Conservation (phyloP, 2,113 vertebrate genomes). For the Plestiodon gilberti region DNA sequence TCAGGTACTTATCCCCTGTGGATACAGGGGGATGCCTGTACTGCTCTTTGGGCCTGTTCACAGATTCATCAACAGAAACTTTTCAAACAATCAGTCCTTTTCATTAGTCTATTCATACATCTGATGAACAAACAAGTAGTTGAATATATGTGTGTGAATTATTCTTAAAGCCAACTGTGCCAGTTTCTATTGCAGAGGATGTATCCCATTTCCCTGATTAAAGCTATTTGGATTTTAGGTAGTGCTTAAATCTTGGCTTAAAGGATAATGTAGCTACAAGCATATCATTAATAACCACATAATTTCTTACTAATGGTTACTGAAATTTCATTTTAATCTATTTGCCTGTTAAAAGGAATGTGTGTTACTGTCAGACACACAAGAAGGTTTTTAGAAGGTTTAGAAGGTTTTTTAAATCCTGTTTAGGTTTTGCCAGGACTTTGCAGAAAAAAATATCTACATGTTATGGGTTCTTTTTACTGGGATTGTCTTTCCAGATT, state of each 20-base stretch:
- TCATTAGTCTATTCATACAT: background rate
- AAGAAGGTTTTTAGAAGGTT: too few species aligned
- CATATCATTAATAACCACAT: background rate
- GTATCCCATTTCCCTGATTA: background rate
- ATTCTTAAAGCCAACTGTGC: background rate
- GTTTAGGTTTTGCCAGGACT: background rate
- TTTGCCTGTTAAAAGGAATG: slow-evolving; percentile 5
- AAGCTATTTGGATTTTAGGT: background rate
- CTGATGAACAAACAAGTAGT: background rate
- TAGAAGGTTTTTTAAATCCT: slow-evolving; percentile 2
- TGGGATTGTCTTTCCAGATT: slow-evolving; percentile 76
- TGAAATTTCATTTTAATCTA: background rate
- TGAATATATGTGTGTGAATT: too few species aligned
- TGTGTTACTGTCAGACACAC: too few species aligned
- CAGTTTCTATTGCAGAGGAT: too few species aligned
- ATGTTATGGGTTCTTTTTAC: slow-evolving; percentile 48
- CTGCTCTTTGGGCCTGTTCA: background rate
- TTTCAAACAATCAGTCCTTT: background rate
- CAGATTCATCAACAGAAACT: too few species aligned
- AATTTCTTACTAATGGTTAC: background rate
- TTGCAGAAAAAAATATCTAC: background rate
- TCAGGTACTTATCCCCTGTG: too few species aligned
- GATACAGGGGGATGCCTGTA: too few species aligned
- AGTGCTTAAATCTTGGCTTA: background rate
- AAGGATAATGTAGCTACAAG: background rate